Evolutionary conservation across 2,113 vertebrate species (phyloP).

Genomic region (Carlito syrichta): DNA sequence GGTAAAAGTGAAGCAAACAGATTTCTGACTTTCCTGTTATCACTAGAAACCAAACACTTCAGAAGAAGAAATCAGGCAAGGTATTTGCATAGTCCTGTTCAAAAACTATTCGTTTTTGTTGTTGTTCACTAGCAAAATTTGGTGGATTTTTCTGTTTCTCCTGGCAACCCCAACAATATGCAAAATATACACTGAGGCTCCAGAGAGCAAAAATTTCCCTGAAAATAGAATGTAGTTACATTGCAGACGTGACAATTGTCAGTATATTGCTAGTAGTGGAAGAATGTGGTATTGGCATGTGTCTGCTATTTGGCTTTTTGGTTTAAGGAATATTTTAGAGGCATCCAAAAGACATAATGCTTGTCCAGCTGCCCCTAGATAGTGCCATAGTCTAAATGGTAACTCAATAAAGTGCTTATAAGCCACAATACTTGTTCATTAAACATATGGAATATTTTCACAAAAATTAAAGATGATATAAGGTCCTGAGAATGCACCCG

Average conservation of each 20-base stretch:
- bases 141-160: constrained; percentile 8
- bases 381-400: neutral
- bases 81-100: neutral
- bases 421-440: neutral
- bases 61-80: neutral
- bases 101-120: neutral
- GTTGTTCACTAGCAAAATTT: neutral
- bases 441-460: constrained; percentile 8
- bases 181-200: neutral
- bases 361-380: neutral
- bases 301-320: neutral
- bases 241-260: neutral
- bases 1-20: neutral
- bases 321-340: neutral
- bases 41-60: neutral
- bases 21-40: neutral
- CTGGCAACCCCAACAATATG: neutral
- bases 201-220: neutral
- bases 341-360: neutral
- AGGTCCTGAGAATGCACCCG: neutral
- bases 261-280: neutral
- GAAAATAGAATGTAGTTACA: neutral
- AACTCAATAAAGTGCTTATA: neutral
- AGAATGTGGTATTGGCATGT: neutral
- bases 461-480: neutral